phyloP scores from a whole-genome alignment of 2,888 invertebrate genomes.

The Brachypalpus laphriformis region DNA sequence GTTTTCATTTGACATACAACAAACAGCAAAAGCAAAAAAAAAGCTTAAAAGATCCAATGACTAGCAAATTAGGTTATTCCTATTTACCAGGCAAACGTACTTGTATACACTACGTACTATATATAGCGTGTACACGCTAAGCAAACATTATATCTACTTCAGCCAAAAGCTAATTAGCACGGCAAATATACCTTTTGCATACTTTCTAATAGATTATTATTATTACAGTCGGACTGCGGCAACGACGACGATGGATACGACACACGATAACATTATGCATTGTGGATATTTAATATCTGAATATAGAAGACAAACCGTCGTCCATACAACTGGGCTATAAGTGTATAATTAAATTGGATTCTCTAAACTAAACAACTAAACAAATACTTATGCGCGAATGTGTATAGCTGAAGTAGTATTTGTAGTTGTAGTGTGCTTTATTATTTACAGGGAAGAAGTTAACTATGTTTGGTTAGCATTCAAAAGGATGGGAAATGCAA shows the following conservation, averaged over 20 bases:
- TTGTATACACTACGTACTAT: slow-evolving; percentile 19
- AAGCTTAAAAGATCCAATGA: slow-evolving; percentile 55
- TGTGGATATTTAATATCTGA: slow-evolving; percentile 69
- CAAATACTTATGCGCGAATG: slow-evolving; percentile 63
- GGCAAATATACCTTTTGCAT: slow-evolving; percentile 72
- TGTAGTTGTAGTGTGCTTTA: slow-evolving; percentile 30
- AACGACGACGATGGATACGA: slow-evolving; percentile 14
- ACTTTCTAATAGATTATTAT: slow-evolving; percentile 73
- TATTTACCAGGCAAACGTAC: slow-evolving; percentile 55
- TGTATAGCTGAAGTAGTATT: neutral
- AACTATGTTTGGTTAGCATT: slow-evolving; percentile 65
- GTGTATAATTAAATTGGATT: slow-evolving; percentile 72
- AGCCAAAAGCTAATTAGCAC: slow-evolving; percentile 74
- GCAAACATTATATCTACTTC: slow-evolving; percentile 70
- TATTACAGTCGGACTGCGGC: slow-evolving; percentile 63
- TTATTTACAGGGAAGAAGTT: slow-evolving; percentile 64
- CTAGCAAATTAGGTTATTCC: slow-evolving; percentile 70
- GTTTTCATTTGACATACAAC: slow-evolving; percentile 43
- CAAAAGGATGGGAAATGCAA: slow-evolving; percentile 38
- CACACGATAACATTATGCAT: slow-evolving; percentile 65
- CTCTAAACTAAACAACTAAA: slow-evolving; percentile 67
- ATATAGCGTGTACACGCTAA: slow-evolving; percentile 56
- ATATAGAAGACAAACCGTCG: slow-evolving; percentile 59
- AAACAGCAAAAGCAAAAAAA: slow-evolving; percentile 2
- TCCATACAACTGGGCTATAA: slow-evolving; percentile 56